Base-by-base conservation (phyloP, 2,113 vertebrate species). In the Macrotus californicus region DNA sequence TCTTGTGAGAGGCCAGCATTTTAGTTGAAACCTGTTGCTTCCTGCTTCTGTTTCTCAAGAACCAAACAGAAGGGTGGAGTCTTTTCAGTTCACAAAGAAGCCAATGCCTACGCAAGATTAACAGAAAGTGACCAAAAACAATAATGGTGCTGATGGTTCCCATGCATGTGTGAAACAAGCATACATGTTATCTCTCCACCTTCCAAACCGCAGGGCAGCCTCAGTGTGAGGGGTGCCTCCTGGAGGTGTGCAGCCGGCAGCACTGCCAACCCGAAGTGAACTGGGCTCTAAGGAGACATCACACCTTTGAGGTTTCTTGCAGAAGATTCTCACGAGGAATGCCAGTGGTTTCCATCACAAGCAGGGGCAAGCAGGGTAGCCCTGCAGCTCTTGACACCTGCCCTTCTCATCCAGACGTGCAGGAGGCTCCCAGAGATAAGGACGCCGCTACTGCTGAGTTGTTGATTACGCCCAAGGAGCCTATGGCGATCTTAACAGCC, bases 401-500 rank as follows among this genome's bases (percentile, higher is more conserved):
- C 69, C 7, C 67, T 1, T 2, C 50, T 10, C 5, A 61, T 81
- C 36, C 13, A 46, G 11, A 39, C 64, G 4, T 70, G 19, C 7
- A 39, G 88, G 89, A 72, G 6, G 34, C 2, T 94, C 96, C 92
- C 84, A 36, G 77, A 41, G 52, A 4, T 56, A 80, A 96, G 36
- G 66, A 66, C 1, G 21, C 64, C 36, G 24, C 70, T 14, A 75
- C 24, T 94, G 9, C 14, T 50, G 83, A 82, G 4, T 7, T 81
- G 24, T 70, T 85, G 75, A 8, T 92, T 85, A 52, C 52, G 88
- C 34, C 7, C 72, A 13, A 69, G 29, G 15, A 22, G 66, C 13
- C 83, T 61, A 39, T 26, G 29, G 4, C 76, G 2, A 19, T 73
- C 46, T 54, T 85, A 84, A 84, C 56, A 85, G 61, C 18, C 91